Conservation (phyloP, 1,140 invertebrate species). For the Dreissena polymorpha region DNA sequence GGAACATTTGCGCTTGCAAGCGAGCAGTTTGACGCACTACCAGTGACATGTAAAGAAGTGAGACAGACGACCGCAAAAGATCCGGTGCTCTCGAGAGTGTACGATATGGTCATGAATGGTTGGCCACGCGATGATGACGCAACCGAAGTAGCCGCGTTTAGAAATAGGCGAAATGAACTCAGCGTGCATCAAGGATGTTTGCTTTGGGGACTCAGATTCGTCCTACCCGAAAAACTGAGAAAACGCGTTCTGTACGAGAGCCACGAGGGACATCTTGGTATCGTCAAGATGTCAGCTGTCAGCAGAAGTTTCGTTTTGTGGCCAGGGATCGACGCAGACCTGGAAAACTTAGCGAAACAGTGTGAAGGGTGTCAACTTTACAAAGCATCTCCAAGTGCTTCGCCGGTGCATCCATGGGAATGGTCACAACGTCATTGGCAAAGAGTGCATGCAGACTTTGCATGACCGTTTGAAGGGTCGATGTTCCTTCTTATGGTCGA, state of each 20-base stretch:
- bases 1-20: no score
- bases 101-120: no score
- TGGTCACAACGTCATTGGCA: slow-evolving; percentile 44
- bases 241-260: slow-evolving; percentile 76
- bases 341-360: no score
- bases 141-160: no score
- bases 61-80: no score
- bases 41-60: no score
- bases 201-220: slow-evolving; percentile 46
- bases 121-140: no score
- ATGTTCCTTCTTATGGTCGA: slow-evolving; percentile 54
- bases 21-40: no score
- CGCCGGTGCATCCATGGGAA: slow-evolving; percentile 55
- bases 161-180: slow-evolving; percentile 42
- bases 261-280: slow-evolving; percentile 81
- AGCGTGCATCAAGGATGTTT: slow-evolving; percentile 56
- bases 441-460: no score
- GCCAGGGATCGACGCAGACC: slow-evolving; percentile 81
- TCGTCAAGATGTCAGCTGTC: slow-evolving; percentile 82
- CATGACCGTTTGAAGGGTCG: slow-evolving; percentile 58
- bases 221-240: slow-evolving; percentile 78
- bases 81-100: no score
- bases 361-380: slow-evolving; percentile 73
- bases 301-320: slow-evolving; percentile 81
- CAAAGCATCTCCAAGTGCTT: slow-evolving; percentile 25